Evolutionary conservation across 2,797 vertebrate genomes (phyloP).

Genomic region (Hippoglossus hippoglossus): DNA sequence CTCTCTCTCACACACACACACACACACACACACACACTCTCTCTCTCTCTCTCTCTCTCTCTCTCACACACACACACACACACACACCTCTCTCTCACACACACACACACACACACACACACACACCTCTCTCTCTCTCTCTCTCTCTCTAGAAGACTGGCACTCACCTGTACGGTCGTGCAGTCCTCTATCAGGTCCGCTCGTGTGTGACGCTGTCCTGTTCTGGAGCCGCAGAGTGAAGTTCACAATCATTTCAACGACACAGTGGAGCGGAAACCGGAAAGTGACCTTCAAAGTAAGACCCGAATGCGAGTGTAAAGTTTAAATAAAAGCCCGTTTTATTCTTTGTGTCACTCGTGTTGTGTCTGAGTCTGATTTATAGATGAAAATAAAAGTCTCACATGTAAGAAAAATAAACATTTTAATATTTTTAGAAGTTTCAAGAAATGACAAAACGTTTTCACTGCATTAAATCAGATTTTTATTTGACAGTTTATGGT

Average conservation of each 20-base stretch:
- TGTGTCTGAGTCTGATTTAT: too few relatives aligned
- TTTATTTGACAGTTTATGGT: too few relatives aligned
- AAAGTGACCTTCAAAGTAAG: constrained; percentile 28
- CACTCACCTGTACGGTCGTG: background rate
- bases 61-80: too few relatives aligned
- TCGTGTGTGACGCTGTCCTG: background rate
- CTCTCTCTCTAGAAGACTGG: too few relatives aligned
- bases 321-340: background rate
- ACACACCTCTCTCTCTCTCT: background rate
- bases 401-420: too few relatives aligned
- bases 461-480: too few relatives aligned
- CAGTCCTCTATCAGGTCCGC: constrained; percentile 35
- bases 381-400: too few relatives aligned
- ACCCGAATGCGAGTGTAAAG: background rate
- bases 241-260: accelerated
- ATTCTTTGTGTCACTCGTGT: background rate
- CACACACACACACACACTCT: too few relatives aligned
- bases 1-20: background rate
- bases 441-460: too few relatives aligned
- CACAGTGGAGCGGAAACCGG: constrained; percentile 2
- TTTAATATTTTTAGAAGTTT: too few relatives aligned
- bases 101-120: background rate
- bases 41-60: too few relatives aligned
- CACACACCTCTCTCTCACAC: too few relatives aligned
- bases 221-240: background rate